Conservation (phyloP, 1,140 invertebrate genomes). For the Diorhabda elongata region DNA sequence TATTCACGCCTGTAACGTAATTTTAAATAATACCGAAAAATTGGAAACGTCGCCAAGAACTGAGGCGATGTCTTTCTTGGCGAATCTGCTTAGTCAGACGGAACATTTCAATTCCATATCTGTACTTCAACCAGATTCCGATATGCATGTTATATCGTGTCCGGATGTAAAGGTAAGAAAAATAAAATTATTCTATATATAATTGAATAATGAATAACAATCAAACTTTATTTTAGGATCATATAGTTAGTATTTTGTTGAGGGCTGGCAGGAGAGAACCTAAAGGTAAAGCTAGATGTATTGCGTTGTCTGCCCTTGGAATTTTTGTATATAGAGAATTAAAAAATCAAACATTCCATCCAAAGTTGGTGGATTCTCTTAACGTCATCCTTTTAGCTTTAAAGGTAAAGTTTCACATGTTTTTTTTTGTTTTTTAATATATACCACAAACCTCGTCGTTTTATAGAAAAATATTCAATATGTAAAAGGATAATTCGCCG, state of each 20-base stretch:
- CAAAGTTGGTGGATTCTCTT: slow-evolving; percentile 76
- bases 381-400: slow-evolving; percentile 82
- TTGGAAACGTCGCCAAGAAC: slow-evolving; percentile 76
- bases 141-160: slow-evolving; percentile 66
- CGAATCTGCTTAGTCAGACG: slow-evolving; percentile 78
- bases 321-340: slow-evolving; percentile 80
- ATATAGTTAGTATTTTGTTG: slow-evolving; percentile 81
- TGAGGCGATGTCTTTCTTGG: slow-evolving; percentile 89
- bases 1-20: slow-evolving; percentile 82
- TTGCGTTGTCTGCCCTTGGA: slow-evolving; percentile 82
- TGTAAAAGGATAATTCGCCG: no score
- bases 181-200: neutral
- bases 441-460: no score
- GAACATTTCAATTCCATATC: slow-evolving; percentile 70
- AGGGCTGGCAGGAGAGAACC: slow-evolving; percentile 83
- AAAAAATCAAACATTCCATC: slow-evolving; percentile 60
- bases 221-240: slow-evolving; percentile 61
- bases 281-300: slow-evolving; percentile 81
- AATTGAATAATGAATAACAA: neutral
- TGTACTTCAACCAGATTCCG: slow-evolving; percentile 73
- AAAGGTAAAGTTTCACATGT: slow-evolving; percentile 52
- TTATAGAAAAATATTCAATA: no score
- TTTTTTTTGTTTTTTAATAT: neutral
- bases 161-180: slow-evolving; percentile 71
- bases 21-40: slow-evolving; percentile 78